Conservation (phyloP, 2,888 invertebrate genomes). For the Aleiodes leptofemur region DNA sequence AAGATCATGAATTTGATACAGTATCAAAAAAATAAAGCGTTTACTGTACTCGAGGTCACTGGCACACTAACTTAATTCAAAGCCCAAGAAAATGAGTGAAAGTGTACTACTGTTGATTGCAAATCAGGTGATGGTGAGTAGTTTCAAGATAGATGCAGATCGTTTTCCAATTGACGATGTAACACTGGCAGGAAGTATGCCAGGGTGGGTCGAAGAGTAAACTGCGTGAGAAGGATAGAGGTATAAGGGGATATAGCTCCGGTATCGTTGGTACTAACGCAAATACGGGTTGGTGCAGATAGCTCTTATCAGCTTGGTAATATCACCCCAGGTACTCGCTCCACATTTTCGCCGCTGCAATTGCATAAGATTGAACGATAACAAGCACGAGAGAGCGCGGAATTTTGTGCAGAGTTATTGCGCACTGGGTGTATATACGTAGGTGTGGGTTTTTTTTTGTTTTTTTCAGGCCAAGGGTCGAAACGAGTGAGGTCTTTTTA, state of each 20-base stretch:
- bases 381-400: slow-evolving; percentile 63
- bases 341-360: slow-evolving; percentile 69
- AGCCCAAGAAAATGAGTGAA: neutral
- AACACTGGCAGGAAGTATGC: neutral
- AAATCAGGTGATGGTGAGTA: neutral
- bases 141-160: slow-evolving; percentile 49
- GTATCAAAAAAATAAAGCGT: too few relatives aligned
- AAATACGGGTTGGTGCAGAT: slow-evolving; percentile 55
- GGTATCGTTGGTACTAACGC: slow-evolving; percentile 43
- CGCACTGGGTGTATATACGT: slow-evolving; percentile 46
- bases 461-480: neutral
- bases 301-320: slow-evolving; percentile 57
- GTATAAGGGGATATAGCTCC: slow-evolving; percentile 18
- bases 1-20: too few relatives aligned
- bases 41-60: too few relatives aligned
- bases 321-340: slow-evolving; percentile 60
- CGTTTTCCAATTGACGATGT: slow-evolving; percentile 54
- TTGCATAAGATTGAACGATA: slow-evolving; percentile 71
- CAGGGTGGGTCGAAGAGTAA: neutral
- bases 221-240: slow-evolving; percentile 16
- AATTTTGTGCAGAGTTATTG: slow-evolving; percentile 64
- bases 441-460: neutral
- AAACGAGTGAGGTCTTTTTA: slow-evolving; percentile 1
- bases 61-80: too few relatives aligned
- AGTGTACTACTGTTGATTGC: slow-evolving; percentile 3